These are phyloP conservation scores for Phymatocera aterrima DNA, from an alignment of 2,888 invertebrate genomes.

Conservation along the genomic window DNA sequence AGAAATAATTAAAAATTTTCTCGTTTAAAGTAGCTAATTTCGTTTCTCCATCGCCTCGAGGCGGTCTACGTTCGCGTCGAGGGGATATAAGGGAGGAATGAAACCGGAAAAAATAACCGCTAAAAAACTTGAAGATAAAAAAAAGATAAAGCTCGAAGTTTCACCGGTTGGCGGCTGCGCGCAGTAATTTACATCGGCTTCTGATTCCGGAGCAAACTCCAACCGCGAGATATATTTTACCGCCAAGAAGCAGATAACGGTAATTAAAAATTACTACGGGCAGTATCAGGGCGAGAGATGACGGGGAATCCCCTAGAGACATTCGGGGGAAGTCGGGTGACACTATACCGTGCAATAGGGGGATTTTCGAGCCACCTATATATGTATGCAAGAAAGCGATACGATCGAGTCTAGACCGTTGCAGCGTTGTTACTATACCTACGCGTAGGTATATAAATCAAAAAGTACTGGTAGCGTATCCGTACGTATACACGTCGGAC, in stretches of 20 bases:
- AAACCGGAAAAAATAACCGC: constrained; percentile 71
- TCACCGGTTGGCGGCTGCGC: constrained; percentile 63
- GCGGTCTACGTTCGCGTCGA: constrained; percentile 38
- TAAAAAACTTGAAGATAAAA: constrained; percentile 74
- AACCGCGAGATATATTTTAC: constrained; percentile 68
- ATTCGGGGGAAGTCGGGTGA: constrained; percentile 9
- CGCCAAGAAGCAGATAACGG: constrained; percentile 69
- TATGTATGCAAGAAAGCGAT: constrained; percentile 10
- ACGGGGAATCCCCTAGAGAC: constrained; percentile 34
- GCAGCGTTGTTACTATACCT: constrained; percentile 12
- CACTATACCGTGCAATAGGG: constrained; percentile 9
- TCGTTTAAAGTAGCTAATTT: constrained; percentile 74
- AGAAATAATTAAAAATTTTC: constrained; percentile 76
- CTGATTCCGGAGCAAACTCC: constrained; percentile 71
- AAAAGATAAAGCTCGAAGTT: constrained; percentile 72
- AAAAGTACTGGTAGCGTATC: constrained; percentile 1
- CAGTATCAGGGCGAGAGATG: constrained; percentile 35
- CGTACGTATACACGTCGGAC: background rate
- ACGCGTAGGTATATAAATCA: constrained; percentile 16
- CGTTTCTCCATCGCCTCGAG: constrained; percentile 60
- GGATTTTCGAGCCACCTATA: background rate
- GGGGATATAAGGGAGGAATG: constrained; percentile 42
- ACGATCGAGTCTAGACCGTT: constrained; percentile 22
- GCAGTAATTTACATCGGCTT: constrained; percentile 73
- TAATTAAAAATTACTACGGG: constrained; percentile 72